Conservation (phyloP, 2,888 invertebrate species). For the Gari tellinella region DNA sequence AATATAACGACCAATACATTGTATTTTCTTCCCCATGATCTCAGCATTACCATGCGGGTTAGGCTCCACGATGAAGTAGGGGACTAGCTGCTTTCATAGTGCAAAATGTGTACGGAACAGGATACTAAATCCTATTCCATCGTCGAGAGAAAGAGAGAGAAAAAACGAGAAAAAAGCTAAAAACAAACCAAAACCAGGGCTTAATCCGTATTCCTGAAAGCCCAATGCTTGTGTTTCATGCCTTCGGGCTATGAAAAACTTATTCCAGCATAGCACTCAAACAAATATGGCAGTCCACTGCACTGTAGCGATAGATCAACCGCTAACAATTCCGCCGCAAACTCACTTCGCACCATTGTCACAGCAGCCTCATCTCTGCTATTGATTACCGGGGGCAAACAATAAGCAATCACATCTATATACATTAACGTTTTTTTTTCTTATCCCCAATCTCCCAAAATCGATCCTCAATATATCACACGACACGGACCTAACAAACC, state of each 20-base stretch:
- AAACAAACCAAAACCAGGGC: not conserved
- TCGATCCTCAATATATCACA: too few species aligned
- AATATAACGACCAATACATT: constrained; percentile 88
- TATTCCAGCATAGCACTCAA: not conserved
- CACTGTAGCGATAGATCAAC: too few species aligned
- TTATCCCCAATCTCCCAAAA: too few species aligned
- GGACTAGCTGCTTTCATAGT: constrained; percentile 30
- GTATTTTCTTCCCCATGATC: constrained; percentile 84
- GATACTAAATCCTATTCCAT: constrained; percentile 6
- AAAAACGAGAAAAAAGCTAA: not conserved
- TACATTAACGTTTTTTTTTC: constrained; percentile 1
- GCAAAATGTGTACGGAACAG: constrained; percentile 7
- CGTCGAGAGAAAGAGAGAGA: not conserved
- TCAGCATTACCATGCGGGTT: constrained; percentile 33
- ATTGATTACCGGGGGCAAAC: not conserved
- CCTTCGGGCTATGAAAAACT: constrained; percentile 3
- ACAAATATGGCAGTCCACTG: constrained; percentile 26
- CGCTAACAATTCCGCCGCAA: too few species aligned
- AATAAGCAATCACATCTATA: constrained; percentile 3
- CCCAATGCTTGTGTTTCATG: not conserved
- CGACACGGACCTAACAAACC: too few species aligned
- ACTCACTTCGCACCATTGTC: too few species aligned
- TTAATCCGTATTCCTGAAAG: too few species aligned
- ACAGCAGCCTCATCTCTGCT: too few species aligned
- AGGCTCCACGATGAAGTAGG: constrained; percentile 25